Evolutionary conservation across 1,140 invertebrate genomes (phyloP).

Genomic region (Neodiprion fabricii): DNA sequence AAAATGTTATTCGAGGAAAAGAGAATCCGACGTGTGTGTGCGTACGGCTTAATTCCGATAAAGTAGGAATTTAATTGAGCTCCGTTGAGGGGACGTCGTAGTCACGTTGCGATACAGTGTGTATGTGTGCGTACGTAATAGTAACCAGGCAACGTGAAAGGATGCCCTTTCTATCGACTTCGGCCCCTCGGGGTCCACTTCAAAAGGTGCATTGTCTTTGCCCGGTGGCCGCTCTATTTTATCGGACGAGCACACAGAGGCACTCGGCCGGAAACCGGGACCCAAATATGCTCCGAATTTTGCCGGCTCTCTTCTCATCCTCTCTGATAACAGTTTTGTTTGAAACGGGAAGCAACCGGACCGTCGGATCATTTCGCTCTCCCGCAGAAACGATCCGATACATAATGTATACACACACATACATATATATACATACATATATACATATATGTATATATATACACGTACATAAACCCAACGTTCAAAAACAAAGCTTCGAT

Average conservation of each 20-base stretch:
- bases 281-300: constrained; percentile 35
- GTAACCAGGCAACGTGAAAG: constrained; percentile 13
- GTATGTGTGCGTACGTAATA: not conserved
- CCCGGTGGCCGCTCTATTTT: constrained; percentile 22
- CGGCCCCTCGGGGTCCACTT: constrained; percentile 9
- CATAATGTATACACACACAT: too few species aligned
- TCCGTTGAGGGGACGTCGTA: not conserved
- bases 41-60: not conserved
- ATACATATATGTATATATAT: too few species aligned
- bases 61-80: constrained; percentile 3
- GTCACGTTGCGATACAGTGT: not conserved
- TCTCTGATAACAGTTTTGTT: constrained; percentile 17
- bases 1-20: too few species aligned
- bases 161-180: constrained; percentile 7
- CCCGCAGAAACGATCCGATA: not conserved
- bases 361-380: not conserved
- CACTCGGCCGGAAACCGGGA: constrained; percentile 28
- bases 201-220: constrained; percentile 15
- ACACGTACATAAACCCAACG: too few species aligned
- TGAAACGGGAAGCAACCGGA: constrained; percentile 1
- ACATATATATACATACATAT: too few species aligned
- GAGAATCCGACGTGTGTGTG: too few species aligned
- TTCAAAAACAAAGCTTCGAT: too few species aligned
- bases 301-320: constrained; percentile 15
- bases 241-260: constrained; percentile 32